Conservation (phyloP, 64 coral and sea anemone genomes). For the Dendrophyllia cribrosa region DNA sequence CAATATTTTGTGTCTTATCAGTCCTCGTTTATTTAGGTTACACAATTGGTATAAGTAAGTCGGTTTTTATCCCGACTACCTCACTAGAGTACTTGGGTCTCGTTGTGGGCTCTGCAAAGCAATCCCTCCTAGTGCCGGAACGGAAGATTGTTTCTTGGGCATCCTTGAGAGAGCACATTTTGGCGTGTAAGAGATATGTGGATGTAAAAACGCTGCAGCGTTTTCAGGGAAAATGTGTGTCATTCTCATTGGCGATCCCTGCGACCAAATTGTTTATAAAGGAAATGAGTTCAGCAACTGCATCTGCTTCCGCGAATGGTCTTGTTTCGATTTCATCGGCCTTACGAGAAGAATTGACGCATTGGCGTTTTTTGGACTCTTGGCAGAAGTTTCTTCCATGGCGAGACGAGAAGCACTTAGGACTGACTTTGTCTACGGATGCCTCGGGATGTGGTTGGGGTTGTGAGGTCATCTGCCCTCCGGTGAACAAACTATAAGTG, state of each 20-base stretch:
- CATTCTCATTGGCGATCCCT: slow-evolving; percentile 33
- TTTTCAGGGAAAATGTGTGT: slow-evolving; percentile 39
- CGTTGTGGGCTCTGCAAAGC: not conserved
- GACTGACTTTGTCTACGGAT: too few species aligned
- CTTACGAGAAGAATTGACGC: slow-evolving; percentile 14
- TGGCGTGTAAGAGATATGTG: not conserved
- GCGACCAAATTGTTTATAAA: slow-evolving; percentile 43
- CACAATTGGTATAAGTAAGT: slow-evolving; percentile 31
- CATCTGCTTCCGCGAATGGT: not conserved
- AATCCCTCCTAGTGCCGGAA: not conserved
- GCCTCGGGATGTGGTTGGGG: too few species aligned
- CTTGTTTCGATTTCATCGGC: not conserved
- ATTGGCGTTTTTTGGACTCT: slow-evolving; percentile 46
- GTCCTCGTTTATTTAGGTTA: slow-evolving; percentile 16
- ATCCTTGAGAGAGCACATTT: not conserved
- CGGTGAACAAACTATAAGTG: too few species aligned
- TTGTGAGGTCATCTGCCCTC: too few species aligned
- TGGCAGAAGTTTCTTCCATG: too few species aligned
- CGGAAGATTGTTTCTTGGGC: not conserved
- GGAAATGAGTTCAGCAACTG: slow-evolving; percentile 11
- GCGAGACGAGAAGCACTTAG: too few species aligned
- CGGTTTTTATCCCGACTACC: not conserved
- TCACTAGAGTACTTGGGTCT: slow-evolving; percentile 16
- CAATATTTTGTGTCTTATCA: not conserved
- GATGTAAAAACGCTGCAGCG: slow-evolving; percentile 9